Conservation (phyloP, 2,797 vertebrate genomes). For the Onychomys torridus region DNA sequence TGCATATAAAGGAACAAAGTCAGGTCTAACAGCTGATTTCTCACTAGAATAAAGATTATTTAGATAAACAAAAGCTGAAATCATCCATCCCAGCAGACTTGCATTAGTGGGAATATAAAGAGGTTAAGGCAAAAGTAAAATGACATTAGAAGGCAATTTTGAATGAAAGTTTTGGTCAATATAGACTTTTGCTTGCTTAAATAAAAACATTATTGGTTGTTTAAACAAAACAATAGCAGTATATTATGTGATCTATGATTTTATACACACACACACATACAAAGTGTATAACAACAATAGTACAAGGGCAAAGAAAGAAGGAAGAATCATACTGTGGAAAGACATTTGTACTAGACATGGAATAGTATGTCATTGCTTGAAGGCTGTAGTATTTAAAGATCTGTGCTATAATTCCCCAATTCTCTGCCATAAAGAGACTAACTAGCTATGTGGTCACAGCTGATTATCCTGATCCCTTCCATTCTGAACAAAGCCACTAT, state of each 20-base stretch:
- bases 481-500: neutral
- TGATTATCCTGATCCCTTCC: neutral
- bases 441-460: neutral
- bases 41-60: neutral
- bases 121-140: conserved; percentile 31
- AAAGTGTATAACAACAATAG: neutral
- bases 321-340: neutral
- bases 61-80: conserved; percentile 16
- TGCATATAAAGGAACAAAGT: neutral
- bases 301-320: neutral
- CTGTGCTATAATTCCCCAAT: neutral
- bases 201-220: neutral
- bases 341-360: neutral
- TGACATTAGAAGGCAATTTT: conserved; percentile 1
- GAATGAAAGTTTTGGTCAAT: neutral
- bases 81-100: neutral
- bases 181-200: conserved; percentile 11
- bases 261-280: no score
- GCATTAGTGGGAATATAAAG: neutral
- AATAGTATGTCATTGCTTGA: neutral
- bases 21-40: neutral
- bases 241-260: neutral
- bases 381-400: neutral
- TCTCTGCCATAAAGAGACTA: neutral
- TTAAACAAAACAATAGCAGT: conserved; percentile 18